Base-by-base conservation (phyloP, 2,113 vertebrate genomes). In the Terrapene triunguis region DNA sequence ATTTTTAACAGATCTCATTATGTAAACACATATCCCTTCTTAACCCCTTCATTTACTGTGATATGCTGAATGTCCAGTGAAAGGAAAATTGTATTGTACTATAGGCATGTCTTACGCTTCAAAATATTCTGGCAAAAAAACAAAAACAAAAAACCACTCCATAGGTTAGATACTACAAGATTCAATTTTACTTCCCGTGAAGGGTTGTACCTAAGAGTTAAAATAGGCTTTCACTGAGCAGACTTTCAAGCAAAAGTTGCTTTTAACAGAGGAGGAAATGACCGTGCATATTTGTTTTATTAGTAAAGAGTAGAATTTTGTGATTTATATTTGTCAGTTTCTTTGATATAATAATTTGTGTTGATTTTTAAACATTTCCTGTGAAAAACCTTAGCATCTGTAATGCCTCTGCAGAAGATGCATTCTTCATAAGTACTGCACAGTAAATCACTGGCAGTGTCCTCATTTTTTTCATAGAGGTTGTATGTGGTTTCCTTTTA, bases 361-460 rank as follows among this genome's bases (percentile, higher is more conserved):
- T 38, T 89, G 91, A 86, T 86, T 5, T 5, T 81, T 78, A 42
- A 24, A 53, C 62, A 35, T 78, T 13, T 42, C 3, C 32, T 85
- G 51, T 89, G 8, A 90, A 94, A 96, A 87, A 94, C 95, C 82
- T 94, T 54, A 82, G 55, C 89, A 8, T 94, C 84, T 92, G 95
- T 97, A 89, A 81, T 81, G 57, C 53, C 74, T 11, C n/a, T 38
- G n/a, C 57, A 87, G 81, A 92, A 93, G 24, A 47, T 79, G 95
- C 84, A 87, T 93, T 96, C 94, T 95, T 88, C 91, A 93, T n/a
- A 89, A 97, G 89, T 80, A 87, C n/a, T 65, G 24, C 76, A 14
- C 51, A 81, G 65, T 82, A 72, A 54, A 90, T 94, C 79, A 79
- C 53, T 87, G 89, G 80, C 86, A 89, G 27, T 74, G 16, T 89